phyloP scores from a whole-genome alignment of 2,888 invertebrate species.

The Drosophila mimica region DNA sequence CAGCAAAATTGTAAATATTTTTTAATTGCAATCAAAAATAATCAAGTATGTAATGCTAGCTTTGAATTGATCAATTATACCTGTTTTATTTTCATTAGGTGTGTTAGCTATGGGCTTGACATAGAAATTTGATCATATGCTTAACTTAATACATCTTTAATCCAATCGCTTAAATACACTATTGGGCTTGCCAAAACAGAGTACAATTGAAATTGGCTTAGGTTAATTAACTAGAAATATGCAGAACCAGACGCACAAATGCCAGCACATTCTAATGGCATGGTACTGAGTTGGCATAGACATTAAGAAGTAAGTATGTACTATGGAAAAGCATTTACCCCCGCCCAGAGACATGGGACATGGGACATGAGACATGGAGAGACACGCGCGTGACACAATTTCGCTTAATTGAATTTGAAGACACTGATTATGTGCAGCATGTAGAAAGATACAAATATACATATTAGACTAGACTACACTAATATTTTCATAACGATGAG shows the following conservation, averaged over 20 bases:
- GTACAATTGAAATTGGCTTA: neutral
- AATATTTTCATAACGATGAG: neutral
- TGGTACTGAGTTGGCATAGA: neutral
- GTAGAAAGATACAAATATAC: neutral
- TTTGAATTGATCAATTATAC: neutral
- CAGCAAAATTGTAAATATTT: too few relatives aligned
- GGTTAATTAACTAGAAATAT: slow-evolving; percentile 11
- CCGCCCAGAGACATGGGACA: neutral
- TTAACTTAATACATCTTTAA: neutral
- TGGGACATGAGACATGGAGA: neutral
- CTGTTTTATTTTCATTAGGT: neutral
- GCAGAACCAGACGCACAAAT: slow-evolving; percentile 20
- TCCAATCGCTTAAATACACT: neutral
- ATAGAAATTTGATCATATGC: neutral
- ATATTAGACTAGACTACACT: neutral
- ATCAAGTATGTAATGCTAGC: neutral
- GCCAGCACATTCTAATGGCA: slow-evolving; percentile 9
- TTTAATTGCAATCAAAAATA: neutral
- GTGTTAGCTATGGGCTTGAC: neutral
- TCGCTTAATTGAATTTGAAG: slow-evolving; percentile 70
- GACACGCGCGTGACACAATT: slow-evolving; percentile 74
- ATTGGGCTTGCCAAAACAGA: neutral
- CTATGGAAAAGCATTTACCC: neutral
- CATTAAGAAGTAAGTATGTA: neutral
- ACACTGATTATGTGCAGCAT: slow-evolving; percentile 43